Evolutionary conservation across 2,797 vertebrate genomes (phyloP).

Genomic region (Paguma larvata): DNA sequence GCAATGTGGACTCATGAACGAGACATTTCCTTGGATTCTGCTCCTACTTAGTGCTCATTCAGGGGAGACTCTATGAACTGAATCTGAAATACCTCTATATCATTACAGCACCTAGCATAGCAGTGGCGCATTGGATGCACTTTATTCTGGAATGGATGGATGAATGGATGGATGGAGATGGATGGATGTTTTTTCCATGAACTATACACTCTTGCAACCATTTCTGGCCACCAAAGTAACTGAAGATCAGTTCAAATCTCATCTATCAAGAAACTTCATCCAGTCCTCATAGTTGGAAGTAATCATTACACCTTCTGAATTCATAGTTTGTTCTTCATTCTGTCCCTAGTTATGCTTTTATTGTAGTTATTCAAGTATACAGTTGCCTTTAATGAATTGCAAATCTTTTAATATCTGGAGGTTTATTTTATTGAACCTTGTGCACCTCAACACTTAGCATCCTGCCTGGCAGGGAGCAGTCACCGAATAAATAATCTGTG

Average conservation of each 20-base stretch:
- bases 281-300: neutral
- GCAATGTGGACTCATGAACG: neutral
- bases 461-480: neutral
- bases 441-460: neutral
- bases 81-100: neutral
- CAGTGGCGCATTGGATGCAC: neutral
- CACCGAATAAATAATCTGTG: constrained; percentile 50
- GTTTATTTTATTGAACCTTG: neutral
- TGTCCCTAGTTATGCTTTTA: neutral
- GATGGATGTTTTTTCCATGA: neutral
- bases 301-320: neutral
- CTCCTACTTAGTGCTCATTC: neutral
- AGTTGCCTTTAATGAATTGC: neutral
- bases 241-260: constrained; percentile 28
- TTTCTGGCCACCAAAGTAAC: neutral
- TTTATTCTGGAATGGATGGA: neutral
- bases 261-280: neutral
- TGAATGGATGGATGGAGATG: too few relatives aligned
- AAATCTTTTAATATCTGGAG: neutral
- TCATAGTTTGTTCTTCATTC: constrained; percentile 15
- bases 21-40: neutral
- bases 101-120: neutral
- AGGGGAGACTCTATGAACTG: neutral
- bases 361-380: neutral
- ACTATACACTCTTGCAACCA: neutral